Evolutionary conservation across 1,140 invertebrate genomes (phyloP), one percentile per base, ranked within the genome.

Genomic region (Telenomus remus): DNA sequence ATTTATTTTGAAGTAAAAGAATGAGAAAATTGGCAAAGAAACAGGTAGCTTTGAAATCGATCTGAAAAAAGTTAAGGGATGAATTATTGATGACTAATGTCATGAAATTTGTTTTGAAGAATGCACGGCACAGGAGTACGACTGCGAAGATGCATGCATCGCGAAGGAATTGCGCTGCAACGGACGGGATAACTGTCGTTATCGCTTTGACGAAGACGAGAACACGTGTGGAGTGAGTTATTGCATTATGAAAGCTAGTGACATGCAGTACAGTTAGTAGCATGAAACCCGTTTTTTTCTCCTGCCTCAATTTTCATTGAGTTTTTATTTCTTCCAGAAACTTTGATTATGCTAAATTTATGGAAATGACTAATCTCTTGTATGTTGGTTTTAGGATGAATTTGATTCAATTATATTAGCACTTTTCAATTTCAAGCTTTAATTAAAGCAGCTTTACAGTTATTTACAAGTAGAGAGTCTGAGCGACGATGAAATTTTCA

Each of bases 141-240:
- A 96, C 86, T 96, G 95, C 81, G 93, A 95, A 81, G 95, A 97
- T 81, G 91, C 91, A 33, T 97, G 96, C 85, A 97, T 97, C 53
- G 90, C 91, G 10, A 78, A 74, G 0, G 80, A 86, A 0, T 88
- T 97, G n/a, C 87, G 86, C 60, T 97, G 96, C 81, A 95, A 97
- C 83, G 83, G 86, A 0, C 87, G 89, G 43, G 89, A 91, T 51
- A 95, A 97, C 82, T 97, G 96, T 84, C 91, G 95, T 73, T 92
- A 95, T 80, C 91, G 93, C 47, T 94, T 93, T 87, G 96, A 97
- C 82, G 95, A 97, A 84, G 91, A 91, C 49, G 86, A 85, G 0
- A 91, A 92, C 66, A 86, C 89, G 53, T 94, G 93, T 81, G 81
- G 88, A 78, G 93, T 94, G 87, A 92, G 91, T 90, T 56, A 60